These are phyloP conservation scores for Nesoenas mayeri DNA, from an alignment of 2,113 vertebrate species.

Conservation along the genomic window DNA sequence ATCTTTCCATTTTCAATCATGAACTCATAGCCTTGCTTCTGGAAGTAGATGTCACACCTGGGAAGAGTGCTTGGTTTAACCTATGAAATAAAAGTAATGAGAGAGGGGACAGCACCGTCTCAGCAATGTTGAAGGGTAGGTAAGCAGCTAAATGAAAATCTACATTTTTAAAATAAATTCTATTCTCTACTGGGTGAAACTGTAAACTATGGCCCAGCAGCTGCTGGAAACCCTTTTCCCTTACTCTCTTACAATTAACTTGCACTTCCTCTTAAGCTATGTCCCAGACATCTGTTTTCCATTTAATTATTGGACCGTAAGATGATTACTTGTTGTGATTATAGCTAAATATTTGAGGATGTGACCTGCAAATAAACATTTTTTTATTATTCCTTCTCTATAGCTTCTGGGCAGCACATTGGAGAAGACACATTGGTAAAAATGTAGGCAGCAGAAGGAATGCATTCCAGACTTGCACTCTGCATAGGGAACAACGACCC, in stretches of 20 bases:
- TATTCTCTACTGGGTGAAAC: not conserved
- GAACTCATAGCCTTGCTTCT: slow-evolving; percentile 82
- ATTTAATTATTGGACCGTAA: slow-evolving; percentile 34
- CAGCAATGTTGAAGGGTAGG: not conserved
- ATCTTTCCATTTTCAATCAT: slow-evolving; percentile 78
- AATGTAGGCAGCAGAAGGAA: not conserved
- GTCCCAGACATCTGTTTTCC: slow-evolving; percentile 53
- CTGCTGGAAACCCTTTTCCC: not conserved
- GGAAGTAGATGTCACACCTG: slow-evolving; percentile 82
- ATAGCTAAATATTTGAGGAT: slow-evolving; percentile 13
- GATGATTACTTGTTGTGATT: slow-evolving; percentile 3
- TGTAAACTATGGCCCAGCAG: not conserved
- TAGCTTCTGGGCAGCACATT: not conserved
- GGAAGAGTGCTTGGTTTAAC: slow-evolving; percentile 72
- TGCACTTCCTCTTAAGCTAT: slow-evolving; percentile 3
- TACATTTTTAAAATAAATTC: not conserved
- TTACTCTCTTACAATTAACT: not conserved
- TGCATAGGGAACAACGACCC: not conserved
- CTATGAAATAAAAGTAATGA: slow-evolving; percentile 60
- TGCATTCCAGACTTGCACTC: not conserved
- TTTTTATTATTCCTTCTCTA: not conserved
- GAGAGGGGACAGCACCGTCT: not conserved
- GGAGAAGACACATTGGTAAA: not conserved
- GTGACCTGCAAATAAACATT: slow-evolving; percentile 31
- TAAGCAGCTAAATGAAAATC: slow-evolving; percentile 6